Conservation (phyloP, 2,797 vertebrate genomes). For the Helarctos malayanus region DNA sequence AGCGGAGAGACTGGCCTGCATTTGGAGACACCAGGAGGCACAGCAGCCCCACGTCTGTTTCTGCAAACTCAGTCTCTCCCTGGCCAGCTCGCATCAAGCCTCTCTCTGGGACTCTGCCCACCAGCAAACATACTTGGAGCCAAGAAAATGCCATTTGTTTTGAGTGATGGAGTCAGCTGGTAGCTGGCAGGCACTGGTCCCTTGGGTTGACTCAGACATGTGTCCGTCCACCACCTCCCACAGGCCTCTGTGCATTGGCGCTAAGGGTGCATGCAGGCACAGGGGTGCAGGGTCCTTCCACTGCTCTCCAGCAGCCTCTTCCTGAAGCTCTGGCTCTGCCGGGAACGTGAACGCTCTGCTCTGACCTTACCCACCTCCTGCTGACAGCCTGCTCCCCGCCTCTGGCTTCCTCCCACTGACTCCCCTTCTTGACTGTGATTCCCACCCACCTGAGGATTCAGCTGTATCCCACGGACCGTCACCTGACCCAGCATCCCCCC, state of each 20-base stretch:
- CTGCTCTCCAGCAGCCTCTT: not conserved
- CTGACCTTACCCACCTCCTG: not conserved
- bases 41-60: not conserved
- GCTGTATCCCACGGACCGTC: not conserved
- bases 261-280: not conserved
- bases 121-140: not conserved
- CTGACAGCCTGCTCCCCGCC: no score
- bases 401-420: fast-evolving
- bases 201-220: not conserved
- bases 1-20: not conserved
- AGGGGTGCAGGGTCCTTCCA: not conserved
- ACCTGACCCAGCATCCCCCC: not conserved
- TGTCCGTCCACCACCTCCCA: not conserved
- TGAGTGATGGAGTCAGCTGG: conserved; percentile 44
- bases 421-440: not conserved
- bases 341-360: not conserved
- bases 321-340: not conserved
- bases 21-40: not conserved
- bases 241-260: not conserved
- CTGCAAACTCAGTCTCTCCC: conserved; percentile 2
- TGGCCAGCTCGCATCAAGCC: not conserved
- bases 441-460: not conserved
- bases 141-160: conserved; percentile 1
- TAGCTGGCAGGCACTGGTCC: not conserved
- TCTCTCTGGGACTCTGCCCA: not conserved